Evolutionary conservation across 1,140 invertebrate species (phyloP).

Genomic region (Nasonia vitripennis): DNA sequence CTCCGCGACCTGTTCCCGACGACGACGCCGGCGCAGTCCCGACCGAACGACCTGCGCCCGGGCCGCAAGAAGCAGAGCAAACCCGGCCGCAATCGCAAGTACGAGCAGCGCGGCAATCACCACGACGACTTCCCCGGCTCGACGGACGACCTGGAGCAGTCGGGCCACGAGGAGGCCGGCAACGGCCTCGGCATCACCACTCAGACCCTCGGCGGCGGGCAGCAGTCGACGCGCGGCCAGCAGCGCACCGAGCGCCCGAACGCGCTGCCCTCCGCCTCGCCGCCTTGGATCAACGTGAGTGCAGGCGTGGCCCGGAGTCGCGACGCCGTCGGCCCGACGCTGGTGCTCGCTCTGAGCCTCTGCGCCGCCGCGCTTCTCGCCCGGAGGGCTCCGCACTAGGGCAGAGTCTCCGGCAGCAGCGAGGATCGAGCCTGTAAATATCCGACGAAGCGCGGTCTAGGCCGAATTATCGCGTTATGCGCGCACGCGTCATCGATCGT

Average conservation of each 20-base stretch:
- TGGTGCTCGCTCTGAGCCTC: background rate
- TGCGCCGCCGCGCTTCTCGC: background rate
- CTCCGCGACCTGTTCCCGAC: conserved; percentile 40
- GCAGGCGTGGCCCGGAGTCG: background rate
- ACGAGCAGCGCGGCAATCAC: background rate
- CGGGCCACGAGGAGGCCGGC: background rate
- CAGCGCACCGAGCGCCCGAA: conserved; percentile 40
- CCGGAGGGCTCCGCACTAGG: background rate
- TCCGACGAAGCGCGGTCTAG: background rate
- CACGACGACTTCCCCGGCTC: background rate
- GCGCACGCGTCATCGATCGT: background rate
- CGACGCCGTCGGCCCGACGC: background rate
- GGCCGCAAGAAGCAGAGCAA: conserved; percentile 38
- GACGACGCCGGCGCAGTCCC: conserved; percentile 41
- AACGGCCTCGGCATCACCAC: conserved; percentile 1
- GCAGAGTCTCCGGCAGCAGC: background rate
- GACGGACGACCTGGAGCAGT: background rate
- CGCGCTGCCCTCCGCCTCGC: conserved; percentile 6
- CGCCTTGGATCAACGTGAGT: conserved; percentile 31
- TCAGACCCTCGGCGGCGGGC: conserved; percentile 9
- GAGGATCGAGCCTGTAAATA: background rate
- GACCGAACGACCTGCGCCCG: conserved; percentile 46
- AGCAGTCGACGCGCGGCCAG: conserved; percentile 27
- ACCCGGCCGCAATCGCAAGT: background rate
- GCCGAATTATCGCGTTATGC: background rate